These are phyloP conservation scores for Argyresthia goedartella DNA, from an alignment of 2,888 invertebrate species.

Conservation along the genomic window DNA sequence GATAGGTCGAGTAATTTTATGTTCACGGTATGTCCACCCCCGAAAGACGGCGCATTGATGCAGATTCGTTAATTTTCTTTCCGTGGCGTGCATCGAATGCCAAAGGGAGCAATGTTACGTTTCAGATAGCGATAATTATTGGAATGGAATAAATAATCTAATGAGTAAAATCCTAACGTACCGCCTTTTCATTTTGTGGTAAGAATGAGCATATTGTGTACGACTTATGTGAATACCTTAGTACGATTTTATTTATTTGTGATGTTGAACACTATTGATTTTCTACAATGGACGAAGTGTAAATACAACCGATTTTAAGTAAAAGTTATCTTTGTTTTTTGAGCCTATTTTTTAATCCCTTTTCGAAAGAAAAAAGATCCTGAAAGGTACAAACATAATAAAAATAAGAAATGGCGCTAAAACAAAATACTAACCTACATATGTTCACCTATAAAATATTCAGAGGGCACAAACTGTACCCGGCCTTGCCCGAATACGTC, in stretches of 20 bases:
- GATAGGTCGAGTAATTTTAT: constrained; percentile 14
- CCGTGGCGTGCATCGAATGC: constrained; percentile 36
- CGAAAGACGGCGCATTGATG: constrained; percentile 27
- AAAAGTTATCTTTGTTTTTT: constrained; percentile 67
- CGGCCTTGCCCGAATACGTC: too few species aligned
- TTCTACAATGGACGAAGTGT: constrained; percentile 70
- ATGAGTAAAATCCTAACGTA: constrained; percentile 49
- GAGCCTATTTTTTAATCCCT: constrained; percentile 55
- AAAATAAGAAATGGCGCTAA: too few species aligned
- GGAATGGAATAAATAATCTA: constrained; percentile 48
- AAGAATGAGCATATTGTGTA: constrained; percentile 60
- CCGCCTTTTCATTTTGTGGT: constrained; percentile 62
- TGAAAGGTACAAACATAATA: too few species aligned
- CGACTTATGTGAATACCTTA: constrained; percentile 64
- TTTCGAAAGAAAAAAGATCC: too few species aligned
- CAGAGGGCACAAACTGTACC: too few species aligned
- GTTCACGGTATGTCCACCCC: constrained; percentile 24
- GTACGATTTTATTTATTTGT: constrained; percentile 71
- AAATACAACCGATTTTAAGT: constrained; percentile 72
- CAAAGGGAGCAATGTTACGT: constrained; percentile 43
- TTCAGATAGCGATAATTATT: constrained; percentile 34
- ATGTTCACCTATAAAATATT: too few species aligned
- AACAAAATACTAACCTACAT: too few species aligned
- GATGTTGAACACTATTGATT: constrained; percentile 70
- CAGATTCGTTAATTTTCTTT: constrained; percentile 23